phyloP scores from a whole-genome alignment of 2,888 invertebrate species.

The Didymodactylos carnosus region DNA sequence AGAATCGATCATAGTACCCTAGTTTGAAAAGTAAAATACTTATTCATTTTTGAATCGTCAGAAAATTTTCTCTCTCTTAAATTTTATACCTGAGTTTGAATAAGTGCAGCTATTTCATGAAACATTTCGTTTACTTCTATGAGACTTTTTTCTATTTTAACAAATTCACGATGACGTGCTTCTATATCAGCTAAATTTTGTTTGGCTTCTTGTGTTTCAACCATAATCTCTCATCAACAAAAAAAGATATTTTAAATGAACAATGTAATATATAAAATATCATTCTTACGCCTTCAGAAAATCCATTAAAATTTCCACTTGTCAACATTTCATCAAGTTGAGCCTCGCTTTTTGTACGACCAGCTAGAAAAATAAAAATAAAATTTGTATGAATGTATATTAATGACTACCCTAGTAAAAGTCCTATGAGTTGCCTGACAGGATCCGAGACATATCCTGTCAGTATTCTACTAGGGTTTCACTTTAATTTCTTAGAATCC shows the following conservation, averaged over 20 bases:
- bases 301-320: background rate
- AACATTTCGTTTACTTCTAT: slow-evolving; percentile 99
- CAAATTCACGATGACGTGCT: slow-evolving; percentile 96
- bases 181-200: slow-evolving; percentile 98
- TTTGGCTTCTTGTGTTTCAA: slow-evolving; percentile 99
- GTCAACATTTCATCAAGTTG: background rate
- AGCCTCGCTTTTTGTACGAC: background rate
- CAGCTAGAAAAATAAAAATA: background rate
- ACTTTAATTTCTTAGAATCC: no score
- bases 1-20: slow-evolving; percentile 99
- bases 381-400: background rate
- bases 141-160: slow-evolving; percentile 96
- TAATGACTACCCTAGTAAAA: background rate
- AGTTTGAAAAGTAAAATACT: slow-evolving; percentile 25
- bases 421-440: background rate
- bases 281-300: background rate
- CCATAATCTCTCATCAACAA: slow-evolving; percentile 58
- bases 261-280: background rate
- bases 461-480: no score
- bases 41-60: background rate
- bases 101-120: slow-evolving; percentile 99
- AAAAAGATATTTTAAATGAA: background rate
- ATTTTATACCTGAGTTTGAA: slow-evolving; percentile 53
- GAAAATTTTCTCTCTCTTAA: background rate
- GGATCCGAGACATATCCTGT: no score